Conservation (phyloP, 2,113 vertebrate species). For the Oenanthe melanoleuca region DNA sequence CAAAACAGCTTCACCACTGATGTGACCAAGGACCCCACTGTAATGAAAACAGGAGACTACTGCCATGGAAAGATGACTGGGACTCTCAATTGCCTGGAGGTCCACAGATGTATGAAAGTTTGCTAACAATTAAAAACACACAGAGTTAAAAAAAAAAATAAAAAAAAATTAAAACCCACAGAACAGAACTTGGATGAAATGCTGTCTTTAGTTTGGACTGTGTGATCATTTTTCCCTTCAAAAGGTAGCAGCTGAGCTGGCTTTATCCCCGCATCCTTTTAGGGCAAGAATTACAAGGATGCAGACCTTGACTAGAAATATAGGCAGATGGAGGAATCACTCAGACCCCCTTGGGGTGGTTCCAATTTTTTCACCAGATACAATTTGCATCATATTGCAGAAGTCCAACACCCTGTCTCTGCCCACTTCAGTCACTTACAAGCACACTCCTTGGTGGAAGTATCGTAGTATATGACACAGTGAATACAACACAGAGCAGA, state of each 20-base stretch:
- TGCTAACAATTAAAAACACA: neutral
- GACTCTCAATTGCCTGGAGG: neutral
- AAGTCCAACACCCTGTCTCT: neutral
- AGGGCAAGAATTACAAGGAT: neutral
- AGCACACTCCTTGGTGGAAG: neutral
- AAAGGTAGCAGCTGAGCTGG: neutral
- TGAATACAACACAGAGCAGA: neutral
- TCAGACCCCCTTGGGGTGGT: neutral
- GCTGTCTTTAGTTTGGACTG: neutral
- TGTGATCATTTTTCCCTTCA: neutral
- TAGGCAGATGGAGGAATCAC: neutral
- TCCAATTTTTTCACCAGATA: neutral
- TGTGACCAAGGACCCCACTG: neutral
- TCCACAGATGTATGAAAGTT: neutral
- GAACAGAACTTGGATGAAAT: neutral
- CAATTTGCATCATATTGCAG: neutral
- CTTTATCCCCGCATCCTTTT: neutral
- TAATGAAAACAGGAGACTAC: neutral
- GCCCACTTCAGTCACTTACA: neutral
- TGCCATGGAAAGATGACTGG: neutral
- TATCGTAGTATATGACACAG: neutral
- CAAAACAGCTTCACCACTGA: neutral
- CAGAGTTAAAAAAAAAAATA: neutral
- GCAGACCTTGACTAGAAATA: neutral
- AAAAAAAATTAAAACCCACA: neutral